phyloP scores from a whole-genome alignment of 2,888 invertebrate genomes.

The Cephus nigrinus region DNA sequence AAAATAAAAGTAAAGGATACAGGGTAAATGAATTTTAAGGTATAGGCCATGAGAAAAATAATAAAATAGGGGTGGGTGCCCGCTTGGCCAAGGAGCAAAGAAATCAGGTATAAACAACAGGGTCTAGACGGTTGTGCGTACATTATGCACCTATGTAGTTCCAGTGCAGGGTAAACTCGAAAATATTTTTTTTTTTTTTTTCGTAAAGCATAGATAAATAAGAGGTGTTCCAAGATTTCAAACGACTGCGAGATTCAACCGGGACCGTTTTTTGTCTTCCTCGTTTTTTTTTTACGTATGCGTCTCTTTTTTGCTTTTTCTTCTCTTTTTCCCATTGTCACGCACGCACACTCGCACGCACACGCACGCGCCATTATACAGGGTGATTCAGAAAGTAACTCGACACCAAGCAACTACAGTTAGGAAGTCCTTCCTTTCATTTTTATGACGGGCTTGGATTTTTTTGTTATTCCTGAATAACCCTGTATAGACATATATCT shows the following conservation, averaged over 20 bases:
- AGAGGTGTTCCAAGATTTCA: constrained; percentile 23
- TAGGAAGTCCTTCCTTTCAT: not conserved
- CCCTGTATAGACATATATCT: not conserved
- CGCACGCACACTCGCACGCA: not conserved
- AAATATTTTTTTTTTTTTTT: not conserved
- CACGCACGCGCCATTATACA: not conserved
- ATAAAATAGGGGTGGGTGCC: not conserved
- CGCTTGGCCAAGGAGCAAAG: not conserved
- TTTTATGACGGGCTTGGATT: not conserved
- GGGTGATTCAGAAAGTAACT: not conserved
- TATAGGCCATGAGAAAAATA: constrained; percentile 7
- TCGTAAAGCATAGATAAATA: not conserved
- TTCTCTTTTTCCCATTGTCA: not conserved
- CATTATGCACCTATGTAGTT: constrained; percentile 36
- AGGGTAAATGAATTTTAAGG: not conserved
- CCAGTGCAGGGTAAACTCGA: constrained; percentile 30
- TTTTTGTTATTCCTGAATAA: not conserved
- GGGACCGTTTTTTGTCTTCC: not conserved
- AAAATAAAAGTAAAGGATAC: not conserved
- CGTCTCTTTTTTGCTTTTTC: not conserved
- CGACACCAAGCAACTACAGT: not conserved
- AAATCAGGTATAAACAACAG: constrained; percentile 18
- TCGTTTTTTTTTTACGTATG: not conserved
- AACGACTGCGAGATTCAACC: not conserved
- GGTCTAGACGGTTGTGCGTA: constrained; percentile 27